Evolutionary conservation across 2,113 vertebrate genomes (phyloP), one percentile per base, ranked within the genome.

Genomic region (Gallinago paraguaiae): DNA sequence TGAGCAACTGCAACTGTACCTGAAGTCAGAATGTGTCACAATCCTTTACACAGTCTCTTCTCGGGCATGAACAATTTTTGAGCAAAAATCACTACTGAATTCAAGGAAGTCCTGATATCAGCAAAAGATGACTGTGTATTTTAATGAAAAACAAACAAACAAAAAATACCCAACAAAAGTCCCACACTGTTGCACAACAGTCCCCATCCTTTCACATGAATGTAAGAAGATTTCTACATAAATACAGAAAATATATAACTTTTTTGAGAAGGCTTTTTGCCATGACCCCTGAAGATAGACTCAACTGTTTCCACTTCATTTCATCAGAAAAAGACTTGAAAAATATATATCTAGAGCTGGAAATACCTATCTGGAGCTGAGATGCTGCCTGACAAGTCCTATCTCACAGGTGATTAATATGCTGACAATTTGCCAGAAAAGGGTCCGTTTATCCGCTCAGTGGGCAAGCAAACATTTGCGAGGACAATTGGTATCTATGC

Each of bases 401-500:
- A 19, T 89, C 95, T 95, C 65, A 28, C 35, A 71, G 3, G 8
- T 79, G 77, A 94, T 72, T 86, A 61, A 94, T 43, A 31, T 60
- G n/a, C 77, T 76, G 88, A 79, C 53, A 53, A 28, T 67, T 68
- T 87, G 65, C 89, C 93, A 69, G 57, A 92, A 65, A 75, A 79
- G 39, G 53, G 63, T 31, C 53, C 18, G 2, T 91, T 91, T 80
- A 93, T 72, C 57, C 1, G 1, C 75, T 69, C 83, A n/a, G 48
- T 65, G 63, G 75, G 63, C 91, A 91, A 95, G 91, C 91, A 95
- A 96, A 94, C 86, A 79, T 91, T 85, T 48, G 65, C 5, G 33
- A 88, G 74, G 90, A 94, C 88, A 84, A 94, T 0, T 37, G 86
- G 83, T 91, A 85, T 85, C 93, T 84, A 33, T 46, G 69, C 83